These are phyloP conservation scores for Uropetala carovei DNA, from an alignment of 2,888 invertebrate genomes.

Conservation along the genomic window DNA sequence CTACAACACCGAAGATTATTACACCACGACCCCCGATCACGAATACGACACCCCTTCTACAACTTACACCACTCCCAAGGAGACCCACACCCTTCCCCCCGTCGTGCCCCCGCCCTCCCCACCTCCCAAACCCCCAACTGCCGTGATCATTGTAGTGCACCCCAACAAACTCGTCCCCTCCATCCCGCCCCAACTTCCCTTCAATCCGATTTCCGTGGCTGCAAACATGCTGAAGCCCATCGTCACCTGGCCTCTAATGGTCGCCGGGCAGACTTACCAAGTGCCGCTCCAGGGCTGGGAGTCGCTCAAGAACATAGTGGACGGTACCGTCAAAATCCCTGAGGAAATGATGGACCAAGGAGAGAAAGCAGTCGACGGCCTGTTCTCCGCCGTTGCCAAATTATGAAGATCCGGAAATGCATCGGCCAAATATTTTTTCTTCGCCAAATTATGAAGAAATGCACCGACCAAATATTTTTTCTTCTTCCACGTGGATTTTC, in stretches of 20 bases:
- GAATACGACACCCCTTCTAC: background rate
- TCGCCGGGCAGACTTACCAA: background rate
- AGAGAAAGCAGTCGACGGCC: background rate
- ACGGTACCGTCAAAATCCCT: background rate
- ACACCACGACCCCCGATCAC: background rate
- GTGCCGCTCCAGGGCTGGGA: constrained; percentile 8
- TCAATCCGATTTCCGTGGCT: background rate
- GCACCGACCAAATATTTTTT: too few relatives aligned
- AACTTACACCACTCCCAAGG: background rate
- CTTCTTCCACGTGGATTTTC: background rate
- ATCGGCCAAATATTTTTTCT: too few relatives aligned
- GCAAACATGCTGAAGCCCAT: constrained; percentile 6
- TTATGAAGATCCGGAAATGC: background rate
- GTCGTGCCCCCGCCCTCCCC: background rate
- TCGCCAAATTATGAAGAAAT: too few relatives aligned
- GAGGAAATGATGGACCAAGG: background rate
- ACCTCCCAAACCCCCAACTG: background rate
- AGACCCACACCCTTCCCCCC: background rate
- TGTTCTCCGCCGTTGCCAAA: background rate
- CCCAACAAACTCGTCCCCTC: background rate
- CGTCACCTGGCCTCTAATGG: background rate
- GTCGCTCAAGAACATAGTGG: background rate
- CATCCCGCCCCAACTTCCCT: background rate
- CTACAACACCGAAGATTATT: background rate
- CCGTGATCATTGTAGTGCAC: background rate